phyloP scores from a whole-genome alignment of 1,140 invertebrate genomes.

The Nephotettix cincticeps region DNA sequence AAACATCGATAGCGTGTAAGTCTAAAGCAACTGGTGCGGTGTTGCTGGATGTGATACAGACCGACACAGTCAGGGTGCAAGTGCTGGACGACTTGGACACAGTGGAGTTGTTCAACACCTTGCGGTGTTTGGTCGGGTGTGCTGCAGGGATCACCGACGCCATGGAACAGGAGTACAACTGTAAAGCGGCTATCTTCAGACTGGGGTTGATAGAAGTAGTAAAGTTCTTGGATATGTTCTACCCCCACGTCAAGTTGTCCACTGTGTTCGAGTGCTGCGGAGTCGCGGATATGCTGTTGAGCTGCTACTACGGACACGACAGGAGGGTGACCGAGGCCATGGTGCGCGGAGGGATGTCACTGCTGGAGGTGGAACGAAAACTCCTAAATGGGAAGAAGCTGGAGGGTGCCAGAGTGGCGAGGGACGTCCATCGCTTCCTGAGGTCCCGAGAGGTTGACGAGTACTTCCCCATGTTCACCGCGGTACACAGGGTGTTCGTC shows the following conservation, averaged over 20 bases:
- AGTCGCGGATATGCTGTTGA: not conserved
- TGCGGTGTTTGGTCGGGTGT: not conserved
- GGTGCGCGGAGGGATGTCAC: not conserved
- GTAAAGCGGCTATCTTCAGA: not conserved
- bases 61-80: not conserved
- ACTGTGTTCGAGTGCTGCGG: not conserved
- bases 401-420: not conserved
- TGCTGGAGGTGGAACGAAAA: not conserved
- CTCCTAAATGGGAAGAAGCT: not conserved
- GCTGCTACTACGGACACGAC: not conserved
- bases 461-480: not conserved
- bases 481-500: slow-evolving; percentile 47
- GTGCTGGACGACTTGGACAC: not conserved
- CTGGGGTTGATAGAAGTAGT: slow-evolving; percentile 45
- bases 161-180: not conserved
- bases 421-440: not conserved
- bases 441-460: not conserved
- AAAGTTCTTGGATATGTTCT: slow-evolving; percentile 43
- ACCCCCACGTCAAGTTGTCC: slow-evolving; percentile 1
- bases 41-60: not conserved
- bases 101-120: not conserved
- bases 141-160: not conserved
- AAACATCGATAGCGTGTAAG: not conserved
- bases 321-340: not conserved
- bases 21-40: not conserved